Evolutionary conservation across 2,888 invertebrate species (phyloP).

Genomic region (Zaprionus obscuricornis): DNA sequence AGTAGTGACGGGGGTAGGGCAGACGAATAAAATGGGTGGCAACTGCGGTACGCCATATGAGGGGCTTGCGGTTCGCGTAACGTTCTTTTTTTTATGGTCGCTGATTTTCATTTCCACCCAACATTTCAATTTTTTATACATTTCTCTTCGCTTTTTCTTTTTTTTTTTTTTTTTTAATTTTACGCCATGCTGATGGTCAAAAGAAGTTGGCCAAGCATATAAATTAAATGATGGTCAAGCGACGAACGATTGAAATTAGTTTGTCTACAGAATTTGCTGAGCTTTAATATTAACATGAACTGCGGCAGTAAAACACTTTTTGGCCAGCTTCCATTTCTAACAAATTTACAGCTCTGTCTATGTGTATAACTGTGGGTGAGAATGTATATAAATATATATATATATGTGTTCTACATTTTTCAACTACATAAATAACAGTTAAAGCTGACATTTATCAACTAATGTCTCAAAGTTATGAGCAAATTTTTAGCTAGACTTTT

Average conservation of each 20-base stretch:
- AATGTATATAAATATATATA: no score
- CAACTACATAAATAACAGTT: slow-evolving; percentile 42
- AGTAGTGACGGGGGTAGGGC: background rate
- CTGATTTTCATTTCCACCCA: slow-evolving; percentile 44
- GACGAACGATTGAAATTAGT: slow-evolving; percentile 65
- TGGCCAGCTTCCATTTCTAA: background rate
- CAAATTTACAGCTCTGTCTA: background rate
- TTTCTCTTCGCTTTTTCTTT: background rate
- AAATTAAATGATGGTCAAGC: slow-evolving; percentile 67
- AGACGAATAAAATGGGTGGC: background rate
- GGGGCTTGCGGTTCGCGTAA: slow-evolving; percentile 38
- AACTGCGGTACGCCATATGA: slow-evolving; percentile 45
- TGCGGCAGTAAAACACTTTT: background rate
- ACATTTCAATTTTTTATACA: slow-evolving; percentile 9
- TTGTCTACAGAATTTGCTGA: slow-evolving; percentile 33
- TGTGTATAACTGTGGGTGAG: no score
- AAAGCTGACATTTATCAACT: no score
- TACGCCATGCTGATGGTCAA: slow-evolving; percentile 44
- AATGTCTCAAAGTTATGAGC: no score
- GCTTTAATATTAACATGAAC: no score
- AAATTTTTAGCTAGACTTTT: no score
- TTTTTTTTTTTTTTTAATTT: slow-evolving; percentile 16
- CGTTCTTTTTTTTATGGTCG: slow-evolving; percentile 42
- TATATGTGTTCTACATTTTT: slow-evolving; percentile 33
- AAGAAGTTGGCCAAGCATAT: slow-evolving; percentile 67